A percentile compares a stretch with the other conserved stretches of the same genome.
These are phyloP conservation scores for Aselliscus stoliczkanus DNA, from an alignment of 2,797 vertebrate genomes.

Conservation along the genomic window DNA sequence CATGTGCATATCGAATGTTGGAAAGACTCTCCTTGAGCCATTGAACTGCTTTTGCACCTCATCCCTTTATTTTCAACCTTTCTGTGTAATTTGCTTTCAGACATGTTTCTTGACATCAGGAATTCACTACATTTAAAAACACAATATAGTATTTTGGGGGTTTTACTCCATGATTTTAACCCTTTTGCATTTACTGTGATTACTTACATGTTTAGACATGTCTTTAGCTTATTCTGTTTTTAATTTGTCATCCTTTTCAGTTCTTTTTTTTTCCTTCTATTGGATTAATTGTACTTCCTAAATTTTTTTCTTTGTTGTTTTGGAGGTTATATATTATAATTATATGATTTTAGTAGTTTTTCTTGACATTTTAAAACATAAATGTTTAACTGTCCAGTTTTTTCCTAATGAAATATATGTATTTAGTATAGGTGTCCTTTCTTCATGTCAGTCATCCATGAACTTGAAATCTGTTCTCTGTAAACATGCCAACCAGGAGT, in stretches of 20 bases:
- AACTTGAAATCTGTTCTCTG: not conserved
- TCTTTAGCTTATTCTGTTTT: fast-evolving
- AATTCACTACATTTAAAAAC: not conserved
- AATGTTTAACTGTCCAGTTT: not conserved
- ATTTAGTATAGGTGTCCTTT: fast-evolving
- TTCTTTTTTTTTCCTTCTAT: not conserved
- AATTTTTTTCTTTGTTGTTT: not conserved
- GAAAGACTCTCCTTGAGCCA: not conserved
- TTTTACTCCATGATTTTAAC: not conserved
- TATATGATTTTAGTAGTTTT: not conserved
- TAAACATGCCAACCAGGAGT: not conserved
- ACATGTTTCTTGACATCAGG: not conserved
- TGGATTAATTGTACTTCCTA: not conserved
- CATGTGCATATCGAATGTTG: fast-evolving
- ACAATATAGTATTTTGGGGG: fast-evolving
- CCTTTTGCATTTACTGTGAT: not conserved
- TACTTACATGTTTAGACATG: not conserved
- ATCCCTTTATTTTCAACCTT: not conserved
- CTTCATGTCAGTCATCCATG: fast-evolving
- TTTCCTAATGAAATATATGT: not conserved
- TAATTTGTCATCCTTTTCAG: not conserved
- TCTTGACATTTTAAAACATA: not conserved
- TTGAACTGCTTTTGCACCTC: fast-evolving
- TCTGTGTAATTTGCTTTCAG: not conserved
- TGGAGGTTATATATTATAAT: not conserved